Evolutionary conservation across 1,140 invertebrate genomes (phyloP).

Genomic region (Probaryconus sp.): DNA sequence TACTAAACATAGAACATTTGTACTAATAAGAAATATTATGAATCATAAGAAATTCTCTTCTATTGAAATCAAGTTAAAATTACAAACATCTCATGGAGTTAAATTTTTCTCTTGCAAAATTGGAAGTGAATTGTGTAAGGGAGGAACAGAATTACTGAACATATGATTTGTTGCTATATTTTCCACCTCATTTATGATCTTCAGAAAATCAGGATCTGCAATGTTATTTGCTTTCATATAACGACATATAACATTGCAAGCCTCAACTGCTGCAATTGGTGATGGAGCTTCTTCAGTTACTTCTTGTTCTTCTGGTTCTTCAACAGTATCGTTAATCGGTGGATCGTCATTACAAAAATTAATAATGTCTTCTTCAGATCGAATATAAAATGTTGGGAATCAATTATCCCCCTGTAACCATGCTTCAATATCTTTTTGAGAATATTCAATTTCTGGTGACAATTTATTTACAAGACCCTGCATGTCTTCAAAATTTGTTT

Average conservation of each 20-base stretch:
- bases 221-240: slow-evolving; percentile 11
- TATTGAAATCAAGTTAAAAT: too few relatives aligned
- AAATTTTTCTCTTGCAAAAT: too few relatives aligned
- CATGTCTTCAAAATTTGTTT: not conserved
- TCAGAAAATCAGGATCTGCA: not conserved
- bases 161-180: too few relatives aligned
- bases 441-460: slow-evolving; percentile 4
- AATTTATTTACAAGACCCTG: not conserved
- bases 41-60: too few relatives aligned
- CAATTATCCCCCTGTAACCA: slow-evolving; percentile 24
- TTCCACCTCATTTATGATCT: slow-evolving; percentile 7
- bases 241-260: slow-evolving; percentile 13
- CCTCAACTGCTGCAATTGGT: slow-evolving; percentile 4
- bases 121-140: too few relatives aligned
- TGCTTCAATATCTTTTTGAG: not conserved
- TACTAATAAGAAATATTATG: too few relatives aligned
- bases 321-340: too few relatives aligned
- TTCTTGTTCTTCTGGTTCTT: slow-evolving; percentile 5
- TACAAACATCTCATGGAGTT: too few relatives aligned
- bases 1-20: too few relatives aligned
- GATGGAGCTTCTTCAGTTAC: slow-evolving; percentile 8
- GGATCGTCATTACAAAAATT: too few relatives aligned
- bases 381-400: slow-evolving; percentile 22
- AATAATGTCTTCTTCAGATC: slow-evolving; percentile 22
- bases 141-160: too few relatives aligned